Conservation (phyloP, 2,797 vertebrate genomes). For the Pempheris klunzingeri region DNA sequence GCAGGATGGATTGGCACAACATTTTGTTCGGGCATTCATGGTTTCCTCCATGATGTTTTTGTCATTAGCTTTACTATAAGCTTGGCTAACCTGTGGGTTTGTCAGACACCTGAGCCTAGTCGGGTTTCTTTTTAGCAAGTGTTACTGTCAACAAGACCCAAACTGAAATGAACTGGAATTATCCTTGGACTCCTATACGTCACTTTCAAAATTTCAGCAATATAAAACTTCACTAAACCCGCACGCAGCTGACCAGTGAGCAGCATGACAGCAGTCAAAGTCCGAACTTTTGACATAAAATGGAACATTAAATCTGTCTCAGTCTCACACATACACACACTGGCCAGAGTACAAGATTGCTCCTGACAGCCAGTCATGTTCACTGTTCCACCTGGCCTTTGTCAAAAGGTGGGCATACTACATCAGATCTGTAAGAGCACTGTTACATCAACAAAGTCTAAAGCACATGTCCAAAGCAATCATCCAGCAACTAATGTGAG, state of each 20-base stretch:
- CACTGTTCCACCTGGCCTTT: conserved; percentile 32
- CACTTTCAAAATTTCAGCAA: not conserved
- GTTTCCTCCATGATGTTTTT: no score
- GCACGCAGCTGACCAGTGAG: conserved; percentile 28
- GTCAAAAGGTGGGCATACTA: conserved; percentile 28
- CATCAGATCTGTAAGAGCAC: conserved; percentile 25
- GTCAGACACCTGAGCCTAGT: no score
- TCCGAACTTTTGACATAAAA: conserved; percentile 40
- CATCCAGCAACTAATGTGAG: not conserved
- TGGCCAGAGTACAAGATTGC: not conserved
- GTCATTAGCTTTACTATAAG: no score
- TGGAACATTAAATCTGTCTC: conserved; percentile 40
- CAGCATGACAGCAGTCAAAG: conserved; percentile 18
- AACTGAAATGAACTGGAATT: not conserved
- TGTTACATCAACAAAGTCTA: conserved; percentile 23
- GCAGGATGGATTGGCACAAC: no score
- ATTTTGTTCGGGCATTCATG: no score
- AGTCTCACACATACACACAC: conserved; percentile 25
- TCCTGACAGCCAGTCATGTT: conserved; percentile 48
- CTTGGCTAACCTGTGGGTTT: no score
- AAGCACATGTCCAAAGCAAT: conserved; percentile 1
- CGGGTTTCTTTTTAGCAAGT: no score
- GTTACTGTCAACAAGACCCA: not conserved
- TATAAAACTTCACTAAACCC: not conserved
- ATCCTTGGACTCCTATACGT: not conserved